Evolutionary conservation across 1,140 invertebrate species (phyloP), one percentile per base, ranked within the genome.

Genomic region (Lysiphlebus fabarum): DNA sequence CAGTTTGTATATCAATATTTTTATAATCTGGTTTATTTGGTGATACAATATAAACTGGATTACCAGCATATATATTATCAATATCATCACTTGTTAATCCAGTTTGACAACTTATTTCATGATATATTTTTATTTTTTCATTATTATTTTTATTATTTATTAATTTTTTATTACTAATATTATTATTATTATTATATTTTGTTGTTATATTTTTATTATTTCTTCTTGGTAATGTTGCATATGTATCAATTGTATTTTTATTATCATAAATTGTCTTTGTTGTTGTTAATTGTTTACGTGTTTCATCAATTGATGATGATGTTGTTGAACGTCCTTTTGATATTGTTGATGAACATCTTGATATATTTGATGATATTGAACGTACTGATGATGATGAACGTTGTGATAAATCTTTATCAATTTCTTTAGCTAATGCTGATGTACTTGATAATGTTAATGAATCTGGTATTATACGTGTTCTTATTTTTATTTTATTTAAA

Each of bases 151-250:
- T 26, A 26, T 26, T 26, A 26, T 71, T 56, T 61, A 75, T 55
- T 67, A 68, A 74, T 82, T 63, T 73, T 58, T 66, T 70, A 44
- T 14, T 6, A 6, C 49, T 43, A 41, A 56, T 81, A 53, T 82
- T 53, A 36, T 67, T 69, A 7, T 59, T 49, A 26, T 70, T 54
- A 2, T 59, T 40, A 5, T 74, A 64, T 53, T 71, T 74, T 6
- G 44, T 37, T 1, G 36, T 40, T 1, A 11, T 12, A 4, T 36
- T 26, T 26, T 65, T 26, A 77, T 76, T n/a, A 47, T 75, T 81
- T 45, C 88, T 81, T n/a, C 90, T 82, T 0, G 90, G 90, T 8
- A 92, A 70, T 0, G 90, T 92, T 2, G 86, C 89, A 50, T 89
- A 90, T 64, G 87, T 86, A 56, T 90, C 87, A 6, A 87, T 77